Percentiles rank a stretch among this genome's conserved stretches.
Conservation (phyloP, 2,888 invertebrate genomes). For the Cremastinae sp. region DNA sequence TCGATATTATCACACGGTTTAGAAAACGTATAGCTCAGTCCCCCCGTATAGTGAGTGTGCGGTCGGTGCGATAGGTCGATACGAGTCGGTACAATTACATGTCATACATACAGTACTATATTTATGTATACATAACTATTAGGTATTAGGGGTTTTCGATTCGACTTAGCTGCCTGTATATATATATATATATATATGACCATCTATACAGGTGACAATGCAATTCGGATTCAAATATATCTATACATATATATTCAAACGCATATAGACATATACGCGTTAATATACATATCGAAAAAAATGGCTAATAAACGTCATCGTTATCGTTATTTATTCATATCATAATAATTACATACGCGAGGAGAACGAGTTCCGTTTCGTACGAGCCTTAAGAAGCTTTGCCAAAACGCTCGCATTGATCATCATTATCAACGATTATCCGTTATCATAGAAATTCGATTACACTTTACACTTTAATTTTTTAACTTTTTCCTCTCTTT, state of each 20-base stretch:
- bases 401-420: constrained; percentile 40
- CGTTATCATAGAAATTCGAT: too few species aligned
- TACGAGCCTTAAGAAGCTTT: constrained; percentile 51
- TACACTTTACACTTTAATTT: not conserved
- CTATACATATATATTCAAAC: not conserved
- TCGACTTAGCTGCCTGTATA: constrained; percentile 6
- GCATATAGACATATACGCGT: not conserved
- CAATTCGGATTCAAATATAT: constrained; percentile 14
- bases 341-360: constrained; percentile 46
- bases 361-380: constrained; percentile 60
- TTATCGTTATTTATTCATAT: constrained; percentile 28
- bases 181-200: not conserved
- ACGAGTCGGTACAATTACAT: constrained; percentile 37
- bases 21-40: constrained; percentile 72
- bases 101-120: constrained; percentile 21
- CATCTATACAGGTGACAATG: not conserved
- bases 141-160: constrained; percentile 30
- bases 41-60: constrained; percentile 58
- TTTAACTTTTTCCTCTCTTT: not conserved
- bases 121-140: constrained; percentile 19
- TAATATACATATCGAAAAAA: constrained; percentile 9
- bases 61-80: constrained; percentile 42
- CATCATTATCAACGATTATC: constrained; percentile 6
- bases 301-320: constrained; percentile 42
- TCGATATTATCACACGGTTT: constrained; percentile 73